phyloP scores from a whole-genome alignment of 2,888 invertebrate genomes.

The Encarsia formosa region DNA sequence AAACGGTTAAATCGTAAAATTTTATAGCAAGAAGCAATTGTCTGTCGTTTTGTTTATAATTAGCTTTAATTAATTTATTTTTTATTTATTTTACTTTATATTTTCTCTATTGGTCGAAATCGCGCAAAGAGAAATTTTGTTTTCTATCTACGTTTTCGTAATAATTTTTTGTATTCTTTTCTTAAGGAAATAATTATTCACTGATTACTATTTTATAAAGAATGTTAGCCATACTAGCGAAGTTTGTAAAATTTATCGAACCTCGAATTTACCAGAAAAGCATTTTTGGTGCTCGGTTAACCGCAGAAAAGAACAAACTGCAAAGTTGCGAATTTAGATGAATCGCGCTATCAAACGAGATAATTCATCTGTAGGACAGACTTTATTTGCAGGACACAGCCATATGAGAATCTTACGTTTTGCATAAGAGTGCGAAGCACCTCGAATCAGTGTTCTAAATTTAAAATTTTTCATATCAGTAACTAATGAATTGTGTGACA shows the following conservation, averaged over 20 bases:
- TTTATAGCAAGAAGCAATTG: conserved; percentile 21
- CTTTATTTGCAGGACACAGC: conserved; percentile 27
- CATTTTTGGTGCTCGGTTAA: conserved; percentile 9
- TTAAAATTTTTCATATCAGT: conserved; percentile 5
- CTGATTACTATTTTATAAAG: conserved; percentile 14
- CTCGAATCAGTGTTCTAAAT: conserved; percentile 21
- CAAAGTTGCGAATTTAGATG: conserved; percentile 27
- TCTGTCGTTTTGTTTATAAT: conserved; percentile 9
- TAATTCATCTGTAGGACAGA: conserved; percentile 26
- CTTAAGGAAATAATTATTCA: conserved; percentile 9
- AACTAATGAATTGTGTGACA: too few species aligned
- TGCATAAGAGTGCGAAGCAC: conserved; percentile 25
- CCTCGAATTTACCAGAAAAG: conserved; percentile 13
- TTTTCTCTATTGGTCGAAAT: conserved; percentile 17
- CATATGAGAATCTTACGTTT: conserved; percentile 27
- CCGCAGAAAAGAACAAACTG: conserved; percentile 20
- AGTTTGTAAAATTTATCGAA: conserved; percentile 6
- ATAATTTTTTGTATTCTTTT: conserved; percentile 5
- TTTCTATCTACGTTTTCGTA: conserved; percentile 10
- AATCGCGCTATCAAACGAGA: conserved; percentile 19
- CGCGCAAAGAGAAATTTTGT: conserved; percentile 24
- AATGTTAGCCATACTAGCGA: conserved; percentile 16
- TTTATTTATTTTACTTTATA: conserved; percentile 3
- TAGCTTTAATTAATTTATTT: conserved; percentile 1
- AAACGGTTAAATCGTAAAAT: conserved; percentile 23